Evolutionary conservation across 2,888 invertebrate species (phyloP).

Genomic region (Diaperis boleti): DNA sequence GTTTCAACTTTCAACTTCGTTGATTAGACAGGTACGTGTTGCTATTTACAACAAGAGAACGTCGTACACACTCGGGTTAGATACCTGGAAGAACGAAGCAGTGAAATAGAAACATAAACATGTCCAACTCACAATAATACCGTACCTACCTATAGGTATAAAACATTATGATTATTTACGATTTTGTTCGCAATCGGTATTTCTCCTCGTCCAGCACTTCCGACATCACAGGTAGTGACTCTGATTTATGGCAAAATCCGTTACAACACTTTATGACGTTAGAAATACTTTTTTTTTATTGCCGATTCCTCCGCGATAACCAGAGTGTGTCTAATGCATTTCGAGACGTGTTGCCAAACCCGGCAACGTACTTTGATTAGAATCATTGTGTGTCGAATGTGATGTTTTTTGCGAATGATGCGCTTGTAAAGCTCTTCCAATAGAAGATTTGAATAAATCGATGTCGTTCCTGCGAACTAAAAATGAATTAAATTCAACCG

Average conservation of each 20-base stretch:
- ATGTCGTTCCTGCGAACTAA: constrained; percentile 36
- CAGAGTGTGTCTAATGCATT: constrained; percentile 14
- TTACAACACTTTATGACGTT: constrained; percentile 6
- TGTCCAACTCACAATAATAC: too few species aligned
- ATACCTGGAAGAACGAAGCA: too few species aligned
- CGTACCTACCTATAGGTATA: too few species aligned
- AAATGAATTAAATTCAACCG: constrained; percentile 64
- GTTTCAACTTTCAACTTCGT: too few species aligned
- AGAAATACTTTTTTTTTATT: not conserved
- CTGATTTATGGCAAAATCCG: constrained; percentile 8
- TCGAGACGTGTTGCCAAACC: not conserved
- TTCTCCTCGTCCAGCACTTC: too few species aligned
- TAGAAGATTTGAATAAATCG: constrained; percentile 33
- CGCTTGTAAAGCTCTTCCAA: constrained; percentile 18
- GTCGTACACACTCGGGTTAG: too few species aligned
- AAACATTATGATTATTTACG: too few species aligned
- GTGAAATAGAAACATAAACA: too few species aligned
- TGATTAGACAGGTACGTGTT: too few species aligned
- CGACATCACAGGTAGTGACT: not conserved
- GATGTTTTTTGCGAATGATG: constrained; percentile 11
- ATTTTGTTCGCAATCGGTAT: too few species aligned
- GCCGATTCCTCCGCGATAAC: not conserved
- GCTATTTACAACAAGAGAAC: too few species aligned
- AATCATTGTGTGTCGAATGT: constrained; percentile 15
- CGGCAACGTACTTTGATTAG: constrained; percentile 8